Evolutionary conservation across 2,797 vertebrate species (phyloP).

Genomic region (Pangasius larnaudii): DNA sequence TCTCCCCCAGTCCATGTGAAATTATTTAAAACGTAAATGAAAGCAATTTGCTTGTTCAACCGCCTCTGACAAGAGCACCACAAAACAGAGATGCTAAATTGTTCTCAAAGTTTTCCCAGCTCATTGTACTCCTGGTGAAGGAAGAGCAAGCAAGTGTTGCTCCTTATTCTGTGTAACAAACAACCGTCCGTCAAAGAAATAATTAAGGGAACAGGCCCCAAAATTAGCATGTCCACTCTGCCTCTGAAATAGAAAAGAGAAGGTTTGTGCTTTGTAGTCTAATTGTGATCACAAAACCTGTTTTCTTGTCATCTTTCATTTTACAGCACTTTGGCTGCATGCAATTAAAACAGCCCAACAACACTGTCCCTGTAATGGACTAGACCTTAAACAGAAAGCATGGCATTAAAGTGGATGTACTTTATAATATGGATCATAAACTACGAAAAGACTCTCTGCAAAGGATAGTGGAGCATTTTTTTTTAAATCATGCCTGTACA

Average conservation of each 20-base stretch:
- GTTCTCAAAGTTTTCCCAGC: conserved; percentile 42
- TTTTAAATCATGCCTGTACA: too few species aligned
- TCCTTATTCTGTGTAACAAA: conserved; percentile 82
- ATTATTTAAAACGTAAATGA: conserved; percentile 55
- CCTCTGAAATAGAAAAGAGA: conserved; percentile 84
- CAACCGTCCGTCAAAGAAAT: conserved; percentile 90
- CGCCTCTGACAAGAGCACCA: conserved; percentile 50
- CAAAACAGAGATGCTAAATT: conserved; percentile 52
- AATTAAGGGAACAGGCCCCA: conserved; percentile 89
- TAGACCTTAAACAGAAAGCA: background rate
- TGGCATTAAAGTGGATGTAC: background rate
- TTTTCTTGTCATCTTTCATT: conserved; percentile 84
- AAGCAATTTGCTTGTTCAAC: conserved; percentile 62
- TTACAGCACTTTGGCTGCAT: conserved; percentile 86
- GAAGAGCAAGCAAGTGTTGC: conserved; percentile 59
- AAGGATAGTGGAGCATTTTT: too few species aligned
- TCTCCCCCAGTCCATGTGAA: conserved; percentile 10
- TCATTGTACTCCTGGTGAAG: conserved; percentile 52
- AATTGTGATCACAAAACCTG: conserved; percentile 88
- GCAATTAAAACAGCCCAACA: conserved; percentile 86
- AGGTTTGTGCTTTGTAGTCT: conserved; percentile 85
- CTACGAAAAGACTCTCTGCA: background rate
- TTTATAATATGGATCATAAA: background rate
- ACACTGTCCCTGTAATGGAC: background rate
- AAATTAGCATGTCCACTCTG: conserved; percentile 87